phyloP scores from a whole-genome alignment of 2,888 invertebrate species.

The Torymus aiolomorphi region DNA sequence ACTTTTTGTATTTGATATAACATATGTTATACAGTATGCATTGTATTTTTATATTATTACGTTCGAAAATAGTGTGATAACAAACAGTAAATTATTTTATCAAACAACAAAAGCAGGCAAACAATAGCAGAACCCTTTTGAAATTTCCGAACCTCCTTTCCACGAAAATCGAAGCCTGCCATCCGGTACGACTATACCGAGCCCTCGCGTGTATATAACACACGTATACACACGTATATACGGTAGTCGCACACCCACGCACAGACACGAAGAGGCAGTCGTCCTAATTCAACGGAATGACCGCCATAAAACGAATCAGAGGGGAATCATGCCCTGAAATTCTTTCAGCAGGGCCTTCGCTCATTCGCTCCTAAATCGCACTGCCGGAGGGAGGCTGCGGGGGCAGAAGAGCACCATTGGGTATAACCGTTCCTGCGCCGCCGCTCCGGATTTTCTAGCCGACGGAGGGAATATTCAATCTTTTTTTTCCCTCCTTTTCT shows the following conservation, averaged over 20 bases:
- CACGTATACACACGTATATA: too few relatives aligned
- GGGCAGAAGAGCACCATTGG: constrained; percentile 14
- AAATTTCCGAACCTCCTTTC: too few relatives aligned
- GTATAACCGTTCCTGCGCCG: not conserved
- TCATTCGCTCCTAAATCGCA: constrained; percentile 60
- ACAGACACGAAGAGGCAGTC: constrained; percentile 5
- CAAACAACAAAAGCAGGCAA: too few relatives aligned
- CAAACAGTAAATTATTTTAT: too few relatives aligned
- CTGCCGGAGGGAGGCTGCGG: not conserved
- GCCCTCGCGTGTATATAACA: too few relatives aligned
- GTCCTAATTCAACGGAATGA: constrained; percentile 68
- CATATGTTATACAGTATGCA: too few relatives aligned
- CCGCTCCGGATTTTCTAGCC: not conserved
- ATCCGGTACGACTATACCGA: too few relatives aligned
- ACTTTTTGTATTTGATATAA: too few relatives aligned
- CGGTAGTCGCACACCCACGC: not conserved
- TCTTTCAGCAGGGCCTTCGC: constrained; percentile 61
- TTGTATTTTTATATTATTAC: too few relatives aligned
- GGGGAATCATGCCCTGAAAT: constrained; percentile 68
- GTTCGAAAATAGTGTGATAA: too few relatives aligned
- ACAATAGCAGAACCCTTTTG: too few relatives aligned
- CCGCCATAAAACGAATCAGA: constrained; percentile 71
- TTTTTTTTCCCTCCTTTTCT: constrained; percentile 5
- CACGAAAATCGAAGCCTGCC: too few relatives aligned
- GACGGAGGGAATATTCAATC: constrained; percentile 10